Evolutionary conservation across 1,140 invertebrate species (phyloP).

Genomic region (Thaumatotibia leucotreta): DNA sequence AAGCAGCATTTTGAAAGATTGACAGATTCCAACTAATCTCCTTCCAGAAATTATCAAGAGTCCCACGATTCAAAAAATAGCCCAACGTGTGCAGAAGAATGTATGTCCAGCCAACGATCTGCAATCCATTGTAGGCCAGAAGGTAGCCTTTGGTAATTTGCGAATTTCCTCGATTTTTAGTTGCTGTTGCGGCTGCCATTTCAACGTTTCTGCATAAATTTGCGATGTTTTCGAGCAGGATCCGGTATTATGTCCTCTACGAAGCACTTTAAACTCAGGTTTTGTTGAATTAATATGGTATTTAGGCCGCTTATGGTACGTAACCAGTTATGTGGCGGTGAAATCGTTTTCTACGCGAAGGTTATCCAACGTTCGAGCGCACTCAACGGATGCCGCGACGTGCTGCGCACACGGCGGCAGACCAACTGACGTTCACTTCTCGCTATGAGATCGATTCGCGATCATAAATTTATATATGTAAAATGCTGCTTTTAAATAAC

Average conservation of each 20-base stretch:
- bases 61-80: conserved; percentile 62
- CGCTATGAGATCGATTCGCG: not conserved
- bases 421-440: not conserved
- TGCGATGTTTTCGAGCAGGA: not conserved
- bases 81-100: conserved; percentile 79
- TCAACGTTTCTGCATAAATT: not conserved
- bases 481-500: not conserved
- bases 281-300: not conserved
- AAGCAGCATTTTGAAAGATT: conserved; percentile 90
- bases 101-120: conserved; percentile 79
- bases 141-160: conserved; percentile 51
- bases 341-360: not conserved
- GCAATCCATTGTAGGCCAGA: conserved; percentile 61
- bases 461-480: not conserved
- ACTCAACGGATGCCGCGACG: not conserved
- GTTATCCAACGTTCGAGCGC: not conserved
- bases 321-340: not conserved
- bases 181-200: not conserved
- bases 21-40: conserved; percentile 79
- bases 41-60: conserved; percentile 77
- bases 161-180: not conserved
- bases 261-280: not conserved
- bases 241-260: not conserved
- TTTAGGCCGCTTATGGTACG: not conserved
- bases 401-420: not conserved